Evolutionary conservation across 1,140 invertebrate species (phyloP), one percentile per base, ranked within the genome.

Genomic region (Drosophila ambigua): DNA sequence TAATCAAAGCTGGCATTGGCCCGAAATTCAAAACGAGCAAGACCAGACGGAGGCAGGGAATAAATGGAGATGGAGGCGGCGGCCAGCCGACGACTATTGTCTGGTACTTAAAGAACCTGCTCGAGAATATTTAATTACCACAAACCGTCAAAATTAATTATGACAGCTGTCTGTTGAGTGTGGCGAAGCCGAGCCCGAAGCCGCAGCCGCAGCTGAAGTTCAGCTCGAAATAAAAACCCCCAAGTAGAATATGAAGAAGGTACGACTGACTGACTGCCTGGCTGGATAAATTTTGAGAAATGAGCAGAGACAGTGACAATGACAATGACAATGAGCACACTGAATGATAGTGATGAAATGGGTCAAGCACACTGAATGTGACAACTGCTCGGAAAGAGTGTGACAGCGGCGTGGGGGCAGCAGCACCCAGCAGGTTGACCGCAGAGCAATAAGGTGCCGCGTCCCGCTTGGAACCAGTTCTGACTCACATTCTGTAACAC

Each of bases 91-190:
- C 59, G 11, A 58, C 64, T 35, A 69, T 69, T 71, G 67, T 69
- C 65, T 52, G 61, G 55, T 54, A 67, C 79, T 67, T 63, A 59
- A 72, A 67, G 78, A 82, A 80, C 81, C 80, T 85, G 81, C 83
- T 55, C 58, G 69, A 74, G 79, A 72, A 87, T 85, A 85, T 85
- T 85, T 85, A 85, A 85, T 85, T 87, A 85, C 81, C 81, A 67
- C 61, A 71, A 73, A 78, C 66, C 76, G 82, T 85, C 81, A 72
- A 82, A 85, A 87, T 85, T 87, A 85, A 85, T 85, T 85, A 85
- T 85, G 81, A 85, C 81, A 85, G 81, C 81, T 85, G 82, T 85
- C 81, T 81, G 82, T 82, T 71, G 78, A 78, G 77, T 85, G 81
- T 77, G 77, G 66, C 57, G 58, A 68, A 75, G 66, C 80, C 20